Conservation (phyloP, 2,797 vertebrate genomes). For the Eulemur rubriventer region DNA sequence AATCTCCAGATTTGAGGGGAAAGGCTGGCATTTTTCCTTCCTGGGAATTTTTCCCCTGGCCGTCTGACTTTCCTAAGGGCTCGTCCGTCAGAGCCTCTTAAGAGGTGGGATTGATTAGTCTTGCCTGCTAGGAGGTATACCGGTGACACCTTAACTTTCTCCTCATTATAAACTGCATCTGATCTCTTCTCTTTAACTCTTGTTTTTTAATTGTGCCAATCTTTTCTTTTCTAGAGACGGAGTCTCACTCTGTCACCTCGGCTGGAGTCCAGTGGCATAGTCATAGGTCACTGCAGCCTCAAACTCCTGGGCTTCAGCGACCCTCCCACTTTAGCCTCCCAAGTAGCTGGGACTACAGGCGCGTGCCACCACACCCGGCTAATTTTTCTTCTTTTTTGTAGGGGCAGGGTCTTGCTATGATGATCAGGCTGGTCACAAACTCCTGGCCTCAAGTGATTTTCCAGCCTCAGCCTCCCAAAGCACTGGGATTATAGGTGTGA, state of each 20-base stretch:
- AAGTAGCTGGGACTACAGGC: neutral
- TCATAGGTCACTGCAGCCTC: neutral
- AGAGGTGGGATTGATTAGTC: neutral
- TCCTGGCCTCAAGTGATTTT: neutral
- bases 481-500: neutral
- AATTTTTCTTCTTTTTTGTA: neutral
- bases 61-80: neutral
- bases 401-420: neutral
- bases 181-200: neutral
- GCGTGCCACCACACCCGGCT: neutral
- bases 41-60: neutral
- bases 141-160: neutral
- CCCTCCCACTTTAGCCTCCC: neutral
- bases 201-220: neutral
- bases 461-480: neutral
- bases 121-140: neutral
- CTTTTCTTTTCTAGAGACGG: neutral
- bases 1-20: neutral
- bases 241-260: neutral
- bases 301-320: neutral
- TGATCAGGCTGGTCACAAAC: neutral
- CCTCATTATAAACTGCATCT: neutral
- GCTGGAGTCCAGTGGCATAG: neutral
- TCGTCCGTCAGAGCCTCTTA: neutral
- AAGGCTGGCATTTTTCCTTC: neutral